Evolutionary conservation across 2,797 vertebrate species (phyloP).

Genomic region (Mormyrus proboscirostris): DNA sequence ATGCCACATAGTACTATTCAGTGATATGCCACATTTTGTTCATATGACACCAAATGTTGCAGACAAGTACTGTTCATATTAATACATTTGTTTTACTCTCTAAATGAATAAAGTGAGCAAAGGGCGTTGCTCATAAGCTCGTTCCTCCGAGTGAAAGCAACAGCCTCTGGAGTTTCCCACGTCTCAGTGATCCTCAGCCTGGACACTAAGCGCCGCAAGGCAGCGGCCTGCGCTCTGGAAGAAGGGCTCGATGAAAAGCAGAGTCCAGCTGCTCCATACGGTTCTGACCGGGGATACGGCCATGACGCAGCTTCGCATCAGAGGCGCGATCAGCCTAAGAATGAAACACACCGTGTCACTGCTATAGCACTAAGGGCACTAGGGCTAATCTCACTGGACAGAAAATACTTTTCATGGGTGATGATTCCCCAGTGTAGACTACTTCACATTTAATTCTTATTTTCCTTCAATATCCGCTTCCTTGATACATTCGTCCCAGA

Average conservation of each 20-base stretch:
- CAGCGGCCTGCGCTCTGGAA: conserved; percentile 68
- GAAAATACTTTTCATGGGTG: not conserved
- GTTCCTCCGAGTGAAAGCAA: not conserved
- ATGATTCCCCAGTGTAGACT: not conserved
- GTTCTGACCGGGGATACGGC: conserved; percentile 69
- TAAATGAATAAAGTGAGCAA: conserved; percentile 14
- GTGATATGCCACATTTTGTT: not conserved
- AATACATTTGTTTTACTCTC: not conserved
- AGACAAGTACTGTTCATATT: not conserved
- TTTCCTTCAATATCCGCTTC: not conserved
- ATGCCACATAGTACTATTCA: conserved; percentile 23
- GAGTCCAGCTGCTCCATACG: conserved; percentile 76
- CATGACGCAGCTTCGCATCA: conserved; percentile 74
- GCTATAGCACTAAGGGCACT: not conserved
- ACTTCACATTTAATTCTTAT: not conserved
- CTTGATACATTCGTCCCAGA: not conserved
- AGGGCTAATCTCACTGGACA: not conserved
- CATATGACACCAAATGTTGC: conserved; percentile 1
- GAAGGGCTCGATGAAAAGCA: conserved; percentile 65
- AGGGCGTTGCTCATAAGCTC: not conserved
- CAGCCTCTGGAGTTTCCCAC: not conserved
- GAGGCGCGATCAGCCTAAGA: conserved; percentile 80
- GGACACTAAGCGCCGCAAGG: conserved; percentile 67
- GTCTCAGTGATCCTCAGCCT: conserved; percentile 58
- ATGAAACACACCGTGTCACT: conserved; percentile 18